Evolutionary conservation across 2,888 invertebrate genomes (phyloP).

Genomic region (Sinodicranocentrus sp.): DNA sequence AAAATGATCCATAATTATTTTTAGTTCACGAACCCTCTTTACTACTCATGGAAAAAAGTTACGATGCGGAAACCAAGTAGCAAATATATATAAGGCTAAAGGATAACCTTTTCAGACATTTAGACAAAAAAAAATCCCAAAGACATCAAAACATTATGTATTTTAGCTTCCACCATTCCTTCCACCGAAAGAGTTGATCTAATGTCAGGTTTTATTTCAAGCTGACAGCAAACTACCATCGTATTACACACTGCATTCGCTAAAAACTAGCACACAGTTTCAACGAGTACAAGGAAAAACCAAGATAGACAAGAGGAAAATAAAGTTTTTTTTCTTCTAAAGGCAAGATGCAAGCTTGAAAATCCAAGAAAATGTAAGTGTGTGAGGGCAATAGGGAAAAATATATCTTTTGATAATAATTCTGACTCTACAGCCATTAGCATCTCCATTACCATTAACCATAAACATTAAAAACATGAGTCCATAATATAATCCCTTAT

Average conservation of each 20-base stretch:
- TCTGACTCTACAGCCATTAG: conserved; percentile 60
- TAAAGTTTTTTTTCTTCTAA: too few relatives aligned
- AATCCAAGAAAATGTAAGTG: too few relatives aligned
- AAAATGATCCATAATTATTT: conserved; percentile 42
- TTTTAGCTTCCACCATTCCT: too few relatives aligned
- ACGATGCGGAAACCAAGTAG: conserved; percentile 21
- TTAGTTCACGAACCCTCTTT: conserved; percentile 24
- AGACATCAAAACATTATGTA: conserved; percentile 9
- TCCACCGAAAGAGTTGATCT: too few relatives aligned
- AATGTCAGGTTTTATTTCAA: too few relatives aligned
- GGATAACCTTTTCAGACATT: conserved; percentile 44
- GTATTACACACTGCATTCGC: too few relatives aligned
- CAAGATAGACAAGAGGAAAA: too few relatives aligned
- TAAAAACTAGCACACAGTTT: too few relatives aligned
- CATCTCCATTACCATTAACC: conserved; percentile 61
- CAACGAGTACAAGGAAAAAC: too few relatives aligned
- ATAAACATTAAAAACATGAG: conserved; percentile 62
- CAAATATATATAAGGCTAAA: neutral
- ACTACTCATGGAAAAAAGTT: neutral
- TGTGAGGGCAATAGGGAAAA: conserved; percentile 36
- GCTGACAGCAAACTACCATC: too few relatives aligned
- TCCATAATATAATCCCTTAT: conserved; percentile 49
- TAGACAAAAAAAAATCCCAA: too few relatives aligned
- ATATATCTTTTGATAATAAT: conserved; percentile 59
- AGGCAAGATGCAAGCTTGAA: too few relatives aligned